Evolutionary conservation across 1,140 invertebrate species (phyloP), one percentile per base, ranked within the genome.

Genomic region (Triops cancriformis): DNA sequence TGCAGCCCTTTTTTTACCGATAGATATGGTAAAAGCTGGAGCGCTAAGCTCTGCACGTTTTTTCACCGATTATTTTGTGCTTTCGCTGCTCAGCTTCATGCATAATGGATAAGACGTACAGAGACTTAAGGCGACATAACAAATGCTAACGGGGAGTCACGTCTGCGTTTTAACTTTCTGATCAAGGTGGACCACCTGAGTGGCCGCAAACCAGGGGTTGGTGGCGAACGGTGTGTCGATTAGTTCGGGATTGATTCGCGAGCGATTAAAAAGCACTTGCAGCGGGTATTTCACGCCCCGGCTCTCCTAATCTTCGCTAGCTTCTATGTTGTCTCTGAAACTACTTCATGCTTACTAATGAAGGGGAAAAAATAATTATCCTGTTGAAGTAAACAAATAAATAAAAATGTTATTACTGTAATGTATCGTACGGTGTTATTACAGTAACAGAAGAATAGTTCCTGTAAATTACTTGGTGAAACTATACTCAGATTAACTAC

Each of bases 21-120:
- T 64, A 64, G 51, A 64, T 64, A 64, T 64, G 51, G 51, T 64
- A 64, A 64, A 64, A 9, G 51, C 23, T 64, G 51, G 51, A n/a
- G 51, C n/a, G 51, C 51, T 64, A n/a, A 64, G 51, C 18, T 64
- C 5, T n/a, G 51, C 51, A 64, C 51, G 51, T 64, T 64, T 64
- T 64, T 64, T 64, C 23, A 5, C 51, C 18, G 23, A 64, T 64
- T 64, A 23, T 64, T 23, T 9, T 23, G 51, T 64, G 51, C 51
- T 64, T 64, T 64, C 51, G 51, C 51, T 64, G 51, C 51, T 64
- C 51, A 64, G 18, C 51, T 64, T 64, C 51, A 64, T 64, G 51
- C 51, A 64, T 64, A 64, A 64, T 64, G 51, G 51, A 64, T 64
- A 64, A 64, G 51, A 64, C 51, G 51, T 64, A 64, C 51, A 64